A percentile compares a stretch with the other conserved stretches of the same genome.
These are phyloP conservation scores for Cygnus atratus DNA, from an alignment of 2,113 vertebrate genomes.

Conservation along the genomic window DNA sequence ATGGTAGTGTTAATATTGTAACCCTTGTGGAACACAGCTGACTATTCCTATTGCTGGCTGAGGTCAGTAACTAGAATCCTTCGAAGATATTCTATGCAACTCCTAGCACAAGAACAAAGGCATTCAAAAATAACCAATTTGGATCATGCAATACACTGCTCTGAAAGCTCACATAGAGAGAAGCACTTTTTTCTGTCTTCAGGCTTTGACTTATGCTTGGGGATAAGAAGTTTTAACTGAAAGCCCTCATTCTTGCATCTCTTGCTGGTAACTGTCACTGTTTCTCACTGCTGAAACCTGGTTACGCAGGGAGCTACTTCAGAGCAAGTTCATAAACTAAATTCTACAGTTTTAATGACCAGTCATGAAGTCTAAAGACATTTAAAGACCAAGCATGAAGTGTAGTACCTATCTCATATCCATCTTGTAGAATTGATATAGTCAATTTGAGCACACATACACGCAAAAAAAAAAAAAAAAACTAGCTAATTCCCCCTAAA, in stretches of 20 bases:
- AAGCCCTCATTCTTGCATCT: background rate
- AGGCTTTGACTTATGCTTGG: slow-evolving; percentile 14
- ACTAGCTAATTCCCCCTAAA: background rate
- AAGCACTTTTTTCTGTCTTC: background rate
- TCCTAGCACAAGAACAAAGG: background rate
- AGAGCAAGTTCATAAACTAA: background rate
- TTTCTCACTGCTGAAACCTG: background rate
- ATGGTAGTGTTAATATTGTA: background rate
- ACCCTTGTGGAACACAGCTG: background rate
- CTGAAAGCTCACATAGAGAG: slow-evolving; percentile 12
- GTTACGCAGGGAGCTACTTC: background rate
- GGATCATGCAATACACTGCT: slow-evolving; percentile 7
- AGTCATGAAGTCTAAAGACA: too few relatives aligned
- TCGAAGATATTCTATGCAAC: background rate
- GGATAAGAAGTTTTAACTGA: slow-evolving; percentile 17
- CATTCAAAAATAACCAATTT: slow-evolving; percentile 37
- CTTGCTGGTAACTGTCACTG: background rate
- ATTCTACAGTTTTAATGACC: background rate
- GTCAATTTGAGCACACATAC: background rate
- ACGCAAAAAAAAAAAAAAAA: background rate
- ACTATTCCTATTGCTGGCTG: background rate
- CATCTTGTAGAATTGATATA: background rate
- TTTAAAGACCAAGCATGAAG: too few relatives aligned
- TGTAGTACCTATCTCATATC: background rate
- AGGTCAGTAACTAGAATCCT: slow-evolving; percentile 4